These are phyloP conservation scores for Drosophila lacteicornis DNA, from an alignment of 1,140 invertebrate genomes.

Conservation along the genomic window DNA sequence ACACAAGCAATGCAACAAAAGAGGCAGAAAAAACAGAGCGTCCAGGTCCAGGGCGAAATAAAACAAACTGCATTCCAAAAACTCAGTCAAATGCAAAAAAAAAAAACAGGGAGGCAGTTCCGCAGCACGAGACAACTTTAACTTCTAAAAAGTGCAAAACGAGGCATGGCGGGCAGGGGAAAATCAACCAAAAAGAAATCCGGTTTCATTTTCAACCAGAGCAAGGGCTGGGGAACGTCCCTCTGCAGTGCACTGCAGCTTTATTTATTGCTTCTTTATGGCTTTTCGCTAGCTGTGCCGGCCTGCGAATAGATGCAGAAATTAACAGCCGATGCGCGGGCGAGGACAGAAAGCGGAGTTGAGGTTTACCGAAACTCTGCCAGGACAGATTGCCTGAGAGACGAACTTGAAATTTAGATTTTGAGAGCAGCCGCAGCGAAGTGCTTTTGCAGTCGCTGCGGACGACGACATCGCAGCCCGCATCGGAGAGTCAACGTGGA, in stretches of 20 bases:
- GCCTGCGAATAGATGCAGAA: constrained; percentile 47
- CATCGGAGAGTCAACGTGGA: constrained; percentile 35
- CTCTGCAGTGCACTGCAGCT: constrained; percentile 25
- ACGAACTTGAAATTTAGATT: constrained; percentile 83
- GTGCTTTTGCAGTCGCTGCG: constrained; percentile 12
- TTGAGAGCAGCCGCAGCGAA: constrained; percentile 61
- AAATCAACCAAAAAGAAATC: constrained; percentile 71
- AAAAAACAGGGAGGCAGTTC: constrained; percentile 39
- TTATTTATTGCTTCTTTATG: constrained; percentile 35
- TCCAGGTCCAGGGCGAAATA: constrained; percentile 45
- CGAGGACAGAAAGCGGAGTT: not conserved
- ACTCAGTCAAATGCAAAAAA: constrained; percentile 72
- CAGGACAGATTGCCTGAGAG: constrained; percentile 59
- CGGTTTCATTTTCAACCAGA: constrained; percentile 80
- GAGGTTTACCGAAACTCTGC: constrained; percentile 39
- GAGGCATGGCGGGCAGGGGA: not conserved
- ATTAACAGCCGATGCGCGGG: constrained; percentile 34
- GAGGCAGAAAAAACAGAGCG: constrained; percentile 35
- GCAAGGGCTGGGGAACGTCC: constrained; percentile 46
- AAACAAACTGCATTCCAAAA: constrained; percentile 74
- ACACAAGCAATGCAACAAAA: constrained; percentile 11
- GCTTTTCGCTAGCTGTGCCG: constrained; percentile 36
- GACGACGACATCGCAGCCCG: not conserved
- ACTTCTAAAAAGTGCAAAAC: constrained; percentile 63
- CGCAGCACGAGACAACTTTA: constrained; percentile 50